Percentiles rank a stretch among this genome's conserved stretches.
Evolutionary conservation across 2,888 invertebrate genomes (phyloP).

Genomic region (Apodemia zela): DNA sequence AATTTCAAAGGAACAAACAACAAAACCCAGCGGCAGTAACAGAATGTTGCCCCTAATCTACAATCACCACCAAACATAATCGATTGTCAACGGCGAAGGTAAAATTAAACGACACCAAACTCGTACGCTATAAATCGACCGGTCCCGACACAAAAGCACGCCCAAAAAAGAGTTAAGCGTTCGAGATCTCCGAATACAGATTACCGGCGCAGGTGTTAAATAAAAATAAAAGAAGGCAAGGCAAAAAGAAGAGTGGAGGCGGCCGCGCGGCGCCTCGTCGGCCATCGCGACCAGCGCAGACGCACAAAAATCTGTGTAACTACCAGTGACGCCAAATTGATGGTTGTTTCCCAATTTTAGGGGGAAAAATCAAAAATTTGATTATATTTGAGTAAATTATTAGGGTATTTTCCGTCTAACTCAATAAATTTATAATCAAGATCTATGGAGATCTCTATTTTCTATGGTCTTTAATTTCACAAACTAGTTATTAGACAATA

Average conservation of each 20-base stretch:
- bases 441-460: no score
- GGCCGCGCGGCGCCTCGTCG: constrained; percentile 72
- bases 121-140: constrained; percentile 66
- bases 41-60: constrained; percentile 32
- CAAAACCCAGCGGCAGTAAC: constrained; percentile 7
- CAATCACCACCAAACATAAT: constrained; percentile 64
- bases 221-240: constrained; percentile 76
- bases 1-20: constrained; percentile 10
- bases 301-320: constrained; percentile 63
- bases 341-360: no score
- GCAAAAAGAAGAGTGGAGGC: constrained; percentile 67
- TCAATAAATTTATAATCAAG: no score
- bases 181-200: constrained; percentile 77
- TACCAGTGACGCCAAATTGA: background rate
- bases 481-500: no score
- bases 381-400: no score
- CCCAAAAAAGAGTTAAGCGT: constrained; percentile 78
- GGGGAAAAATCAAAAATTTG: no score
- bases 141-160: constrained; percentile 57
- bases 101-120: constrained; percentile 77
- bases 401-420: no score
- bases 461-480: no score
- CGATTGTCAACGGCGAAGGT: constrained; percentile 64
- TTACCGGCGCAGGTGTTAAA: constrained; percentile 79
- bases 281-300: constrained; percentile 62